phyloP scores from a whole-genome alignment of 2,888 invertebrate species.

The Drosophila helvetica region DNA sequence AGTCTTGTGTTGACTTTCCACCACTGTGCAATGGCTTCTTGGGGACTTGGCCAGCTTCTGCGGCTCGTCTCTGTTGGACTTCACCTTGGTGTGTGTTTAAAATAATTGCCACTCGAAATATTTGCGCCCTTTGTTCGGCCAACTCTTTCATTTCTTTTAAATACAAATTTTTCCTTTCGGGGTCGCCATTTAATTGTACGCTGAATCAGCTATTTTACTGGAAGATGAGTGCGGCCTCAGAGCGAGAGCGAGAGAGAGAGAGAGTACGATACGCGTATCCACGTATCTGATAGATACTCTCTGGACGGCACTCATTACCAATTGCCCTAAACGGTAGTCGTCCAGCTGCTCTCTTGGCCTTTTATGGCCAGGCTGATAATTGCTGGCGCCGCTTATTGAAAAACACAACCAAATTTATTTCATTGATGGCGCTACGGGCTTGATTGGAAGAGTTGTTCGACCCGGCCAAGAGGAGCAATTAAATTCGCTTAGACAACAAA shows the following conservation, averaged over 20 bases:
- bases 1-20: too few relatives aligned
- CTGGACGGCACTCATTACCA: constrained; percentile 54
- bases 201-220: constrained; percentile 80
- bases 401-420: constrained; percentile 35
- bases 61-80: constrained; percentile 7
- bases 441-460: constrained; percentile 44
- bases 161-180: constrained; percentile 37
- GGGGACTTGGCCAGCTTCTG: constrained; percentile 18
- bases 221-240: constrained; percentile 9
- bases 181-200: constrained; percentile 76
- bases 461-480: constrained; percentile 56
- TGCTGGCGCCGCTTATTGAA: constrained; percentile 77
- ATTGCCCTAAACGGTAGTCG: constrained; percentile 79
- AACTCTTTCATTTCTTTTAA: constrained; percentile 64
- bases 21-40: constrained; percentile 22
- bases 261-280: constrained; percentile 38
- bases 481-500: constrained; percentile 71
- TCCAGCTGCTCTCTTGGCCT: constrained; percentile 64
- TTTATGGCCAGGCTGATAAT: constrained; percentile 63
- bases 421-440: constrained; percentile 64
- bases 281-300: constrained; percentile 57
- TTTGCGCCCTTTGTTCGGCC: constrained; percentile 65
- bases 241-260: too few relatives aligned
- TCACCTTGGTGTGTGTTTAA: constrained; percentile 59
- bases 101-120: constrained; percentile 80